Evolutionary conservation across 1,140 invertebrate species (phyloP).

Genomic region (Wasmannia auropunctata): DNA sequence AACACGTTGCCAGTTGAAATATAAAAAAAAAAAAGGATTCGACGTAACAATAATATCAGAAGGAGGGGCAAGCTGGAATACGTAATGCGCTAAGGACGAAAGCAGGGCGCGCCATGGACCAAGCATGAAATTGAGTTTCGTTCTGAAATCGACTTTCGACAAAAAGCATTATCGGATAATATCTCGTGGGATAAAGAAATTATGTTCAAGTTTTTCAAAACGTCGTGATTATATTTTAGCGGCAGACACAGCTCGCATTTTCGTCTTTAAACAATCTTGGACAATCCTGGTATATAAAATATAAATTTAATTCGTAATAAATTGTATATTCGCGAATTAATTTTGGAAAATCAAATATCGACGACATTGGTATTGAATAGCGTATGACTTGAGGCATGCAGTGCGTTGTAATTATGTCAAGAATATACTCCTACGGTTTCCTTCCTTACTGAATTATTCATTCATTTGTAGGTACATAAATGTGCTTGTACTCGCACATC

Average conservation of each 20-base stretch:
- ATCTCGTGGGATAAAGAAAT: constrained; percentile 13
- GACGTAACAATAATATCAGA: constrained; percentile 70
- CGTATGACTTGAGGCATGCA: background rate
- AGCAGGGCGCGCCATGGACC: constrained; percentile 54
- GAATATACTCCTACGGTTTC: background rate
- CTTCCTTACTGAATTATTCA: constrained; percentile 28
- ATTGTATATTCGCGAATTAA: background rate
- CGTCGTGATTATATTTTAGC: background rate
- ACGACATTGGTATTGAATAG: background rate
- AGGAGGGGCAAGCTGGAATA: constrained; percentile 64
- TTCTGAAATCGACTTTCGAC: constrained; percentile 65
- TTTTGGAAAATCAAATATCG: constrained; percentile 24
- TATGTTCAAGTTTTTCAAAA: background rate
- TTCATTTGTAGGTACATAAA: constrained; percentile 34
- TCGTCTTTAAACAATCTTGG: background rate
- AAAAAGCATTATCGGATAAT: constrained; percentile 50
- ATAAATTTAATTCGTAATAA: background rate
- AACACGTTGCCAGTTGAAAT: constrained; percentile 41
- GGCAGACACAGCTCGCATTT: background rate
- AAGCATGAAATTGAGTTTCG: constrained; percentile 71
- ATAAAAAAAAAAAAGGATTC: constrained; percentile 24
- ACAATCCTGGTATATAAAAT: background rate
- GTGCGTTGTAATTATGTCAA: constrained; percentile 14
- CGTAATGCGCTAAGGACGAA: constrained; percentile 70
- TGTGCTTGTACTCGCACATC: constrained; percentile 8